A percentile compares a stretch with the other conserved stretches of the same genome.
Evolutionary conservation across 64 coral and sea anemone species (phyloP).

Genomic region (Pachyseris speciosa): DNA sequence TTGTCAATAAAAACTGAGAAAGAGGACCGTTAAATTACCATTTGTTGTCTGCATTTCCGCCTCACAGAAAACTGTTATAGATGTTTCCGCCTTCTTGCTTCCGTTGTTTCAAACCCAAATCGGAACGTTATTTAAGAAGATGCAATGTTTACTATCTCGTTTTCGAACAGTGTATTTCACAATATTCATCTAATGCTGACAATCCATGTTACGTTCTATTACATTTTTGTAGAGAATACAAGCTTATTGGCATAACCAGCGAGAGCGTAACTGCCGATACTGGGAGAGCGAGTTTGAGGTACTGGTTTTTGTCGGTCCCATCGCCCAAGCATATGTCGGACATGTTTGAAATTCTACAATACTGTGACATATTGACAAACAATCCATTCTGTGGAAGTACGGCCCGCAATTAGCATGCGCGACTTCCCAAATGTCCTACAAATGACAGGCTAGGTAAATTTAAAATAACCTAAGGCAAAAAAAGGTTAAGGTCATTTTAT

Average conservation of each 20-base stretch:
- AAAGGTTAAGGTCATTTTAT: neutral
- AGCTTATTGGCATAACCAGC: slow-evolving; percentile 31
- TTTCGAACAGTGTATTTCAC: neutral
- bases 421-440: neutral
- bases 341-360: neutral
- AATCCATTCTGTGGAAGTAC: neutral
- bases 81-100: neutral
- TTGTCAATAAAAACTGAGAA: neutral
- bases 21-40: neutral
- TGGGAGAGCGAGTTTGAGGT: slow-evolving; percentile 6
- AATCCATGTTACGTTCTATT: neutral
- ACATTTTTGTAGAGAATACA: slow-evolving; percentile 30
- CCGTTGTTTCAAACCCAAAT: neutral
- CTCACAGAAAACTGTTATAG: neutral
- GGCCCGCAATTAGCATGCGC: neutral
- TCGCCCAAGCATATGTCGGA: neutral
- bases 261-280: neutral
- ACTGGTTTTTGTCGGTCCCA: neutral
- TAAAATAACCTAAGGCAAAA: neutral
- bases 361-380: neutral
- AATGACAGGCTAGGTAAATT: neutral
- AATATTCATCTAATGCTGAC: neutral
- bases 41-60: neutral
- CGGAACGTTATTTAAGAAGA: too few relatives aligned
- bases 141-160: neutral